phyloP scores from a whole-genome alignment of 2,113 vertebrate species.

The Ivindomyrus marchei region DNA sequence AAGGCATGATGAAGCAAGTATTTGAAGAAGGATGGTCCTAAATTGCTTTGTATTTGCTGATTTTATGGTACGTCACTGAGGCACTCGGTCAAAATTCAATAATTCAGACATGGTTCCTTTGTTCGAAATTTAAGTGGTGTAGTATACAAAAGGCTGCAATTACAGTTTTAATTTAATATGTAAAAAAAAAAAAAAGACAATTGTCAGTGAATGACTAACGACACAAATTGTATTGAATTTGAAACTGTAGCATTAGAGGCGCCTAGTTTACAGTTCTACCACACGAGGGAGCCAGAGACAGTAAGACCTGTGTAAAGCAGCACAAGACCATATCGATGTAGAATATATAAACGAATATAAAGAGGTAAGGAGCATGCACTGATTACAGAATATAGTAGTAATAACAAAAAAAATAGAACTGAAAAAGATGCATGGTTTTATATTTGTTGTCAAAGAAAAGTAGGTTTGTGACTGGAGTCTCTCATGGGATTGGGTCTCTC shows the following conservation, averaged over 20 bases:
- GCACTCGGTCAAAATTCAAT: not conserved
- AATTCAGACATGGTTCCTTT: not conserved
- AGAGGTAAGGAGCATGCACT: not conserved
- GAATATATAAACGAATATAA: not conserved
- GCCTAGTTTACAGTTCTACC: not conserved
- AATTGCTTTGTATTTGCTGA: not conserved
- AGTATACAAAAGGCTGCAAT: not conserved
- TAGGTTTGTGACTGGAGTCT: not conserved
- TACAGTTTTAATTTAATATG: not conserved
- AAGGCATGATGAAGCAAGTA: not conserved
- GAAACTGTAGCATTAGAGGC: not conserved
- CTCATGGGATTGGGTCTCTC: not conserved
- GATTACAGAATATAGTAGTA: not conserved
- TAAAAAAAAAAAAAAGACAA: not conserved
- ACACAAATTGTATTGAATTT: not conserved
- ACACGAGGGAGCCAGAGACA: conserved; percentile 8
- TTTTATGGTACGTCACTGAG: not conserved
- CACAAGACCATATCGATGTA: not conserved
- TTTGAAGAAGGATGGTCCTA: not conserved
- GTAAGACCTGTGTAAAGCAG: not conserved
- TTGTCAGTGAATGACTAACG: not conserved
- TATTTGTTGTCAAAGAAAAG: not conserved
- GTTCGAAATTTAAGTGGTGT: not conserved
- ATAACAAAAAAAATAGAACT: not conserved
- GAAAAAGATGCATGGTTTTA: not conserved